These are phyloP conservation scores for Ceyx melanurus DNA, from an alignment of 2,113 vertebrate species.

Conservation along the genomic window DNA sequence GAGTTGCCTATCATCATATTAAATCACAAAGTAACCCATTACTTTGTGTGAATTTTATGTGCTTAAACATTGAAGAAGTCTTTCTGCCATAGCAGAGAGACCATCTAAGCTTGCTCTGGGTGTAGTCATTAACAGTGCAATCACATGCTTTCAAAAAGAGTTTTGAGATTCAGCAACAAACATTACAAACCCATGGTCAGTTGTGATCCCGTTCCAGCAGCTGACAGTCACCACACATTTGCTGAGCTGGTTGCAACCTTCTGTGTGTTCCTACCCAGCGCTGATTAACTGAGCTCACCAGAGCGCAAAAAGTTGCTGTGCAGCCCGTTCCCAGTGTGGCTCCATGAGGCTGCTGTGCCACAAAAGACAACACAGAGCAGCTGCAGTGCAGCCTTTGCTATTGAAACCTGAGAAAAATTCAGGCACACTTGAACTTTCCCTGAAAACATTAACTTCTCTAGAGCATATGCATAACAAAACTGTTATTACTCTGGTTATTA, in stretches of 20 bases:
- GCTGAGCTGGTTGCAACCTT: fast-evolving
- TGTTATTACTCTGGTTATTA: neutral
- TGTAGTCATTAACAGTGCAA: neutral
- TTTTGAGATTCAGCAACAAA: neutral
- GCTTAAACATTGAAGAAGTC: neutral
- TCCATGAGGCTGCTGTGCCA: neutral
- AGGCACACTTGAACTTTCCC: neutral
- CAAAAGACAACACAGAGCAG: neutral
- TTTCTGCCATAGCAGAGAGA: neutral
- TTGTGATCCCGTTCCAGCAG: neutral
- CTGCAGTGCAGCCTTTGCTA: neutral
- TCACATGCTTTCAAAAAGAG: neutral
- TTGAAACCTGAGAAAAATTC: neutral
- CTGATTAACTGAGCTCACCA: neutral
- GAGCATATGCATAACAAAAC: neutral
- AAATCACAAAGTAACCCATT: neutral
- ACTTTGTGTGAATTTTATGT: neutral
- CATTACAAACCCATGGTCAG: neutral
- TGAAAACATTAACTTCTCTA: neutral
- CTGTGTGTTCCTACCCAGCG: neutral
- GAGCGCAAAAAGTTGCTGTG: neutral
- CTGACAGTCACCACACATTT: neutral
- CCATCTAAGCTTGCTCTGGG: neutral
- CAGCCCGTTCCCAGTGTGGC: neutral
- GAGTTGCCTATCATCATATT: neutral